A percentile compares a stretch with the other conserved stretches of the same genome.
These are phyloP conservation scores for Mandrillus leucophaeus DNA, from an alignment of 2,113 vertebrate genomes.

Conservation along the genomic window DNA sequence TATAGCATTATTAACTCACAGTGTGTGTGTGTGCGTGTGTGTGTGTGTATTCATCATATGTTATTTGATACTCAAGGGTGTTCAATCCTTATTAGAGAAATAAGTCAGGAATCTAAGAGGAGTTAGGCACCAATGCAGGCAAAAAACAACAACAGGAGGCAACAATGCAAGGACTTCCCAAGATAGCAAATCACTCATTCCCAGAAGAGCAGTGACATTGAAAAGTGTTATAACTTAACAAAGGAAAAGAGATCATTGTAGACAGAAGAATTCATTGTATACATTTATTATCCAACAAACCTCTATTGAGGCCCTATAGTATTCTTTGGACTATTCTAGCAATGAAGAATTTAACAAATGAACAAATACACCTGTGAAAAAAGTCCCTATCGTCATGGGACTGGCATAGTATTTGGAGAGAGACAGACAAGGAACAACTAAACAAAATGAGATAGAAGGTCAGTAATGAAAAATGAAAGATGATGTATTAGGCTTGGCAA, in stretches of 20 bases:
- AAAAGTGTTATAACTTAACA: not conserved
- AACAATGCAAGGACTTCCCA: not conserved
- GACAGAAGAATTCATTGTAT: not conserved
- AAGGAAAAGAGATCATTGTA: not conserved
- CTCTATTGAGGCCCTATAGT: not conserved
- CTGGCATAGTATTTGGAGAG: not conserved
- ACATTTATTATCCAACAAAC: not conserved
- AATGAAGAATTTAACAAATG: not conserved
- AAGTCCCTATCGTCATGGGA: not conserved
- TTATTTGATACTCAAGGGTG: not conserved
- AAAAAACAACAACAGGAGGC: not conserved
- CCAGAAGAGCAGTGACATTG: not conserved
- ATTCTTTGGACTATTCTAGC: not conserved
- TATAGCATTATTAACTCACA: not conserved
- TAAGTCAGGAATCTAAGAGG: not conserved
- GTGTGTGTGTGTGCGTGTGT: not conserved
- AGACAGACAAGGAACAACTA: not conserved
- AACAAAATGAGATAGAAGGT: not conserved
- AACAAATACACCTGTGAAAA: not conserved
- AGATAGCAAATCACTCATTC: not conserved
- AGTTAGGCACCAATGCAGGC: not conserved
- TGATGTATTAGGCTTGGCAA: not conserved
- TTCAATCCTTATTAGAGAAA: not conserved
- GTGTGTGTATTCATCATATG: not conserved
- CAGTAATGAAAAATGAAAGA: not conserved